Base-by-base conservation (phyloP, 2,113 vertebrate species). In the Melanerpes formicivorus region DNA sequence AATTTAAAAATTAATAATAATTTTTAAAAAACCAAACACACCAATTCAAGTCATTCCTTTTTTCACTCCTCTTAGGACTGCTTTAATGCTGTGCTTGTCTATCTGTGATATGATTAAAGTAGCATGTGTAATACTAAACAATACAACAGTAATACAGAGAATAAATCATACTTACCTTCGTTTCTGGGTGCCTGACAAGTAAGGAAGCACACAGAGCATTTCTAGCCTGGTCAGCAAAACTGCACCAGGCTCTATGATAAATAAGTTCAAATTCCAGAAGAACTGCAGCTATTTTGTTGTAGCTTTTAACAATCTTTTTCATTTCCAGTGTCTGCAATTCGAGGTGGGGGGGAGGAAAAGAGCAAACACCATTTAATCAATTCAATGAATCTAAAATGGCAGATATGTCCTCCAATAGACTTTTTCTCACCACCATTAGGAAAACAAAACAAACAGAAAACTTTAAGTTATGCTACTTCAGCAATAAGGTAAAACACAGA, bases 261-360 rank as follows among this genome's bases (percentile, higher is more conserved):
- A 98, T 82, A 69, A 97, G 18, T 91, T 98, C 98, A 69, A 98
- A 98, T 92, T 98, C 97, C 82, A 98, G 29, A 91, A 98, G 93
- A 75, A 96, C 97, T 26, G 96, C 73, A 22, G 98, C 98, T 95
- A 98, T 95, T 96, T 97, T 96, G 96, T 98, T 98, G 91, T 98
- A 98, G 84, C 54, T 96, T 4, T 88, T 96, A 90, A 98, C 94
- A 77, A 97, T 91, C 60, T 97, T 98, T 32, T 97, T 98, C 97
- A 98, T 97, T 93, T 98, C 97, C 8, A 91, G 83, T 5, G 93
- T 97, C 98, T 98, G 93, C 14, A 58, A 34, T 84, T 72, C 6
- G 46, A 58, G 42, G 42, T 5, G 14, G 42, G 42, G 42, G 42
- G 42, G 15, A 3, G 1, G 1, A 26, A 10, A 44, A 44, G 76